Evolutionary conservation across 2,888 invertebrate genomes (phyloP), one percentile per base, ranked within the genome.

Genomic region (Podotricha telesiphe): DNA sequence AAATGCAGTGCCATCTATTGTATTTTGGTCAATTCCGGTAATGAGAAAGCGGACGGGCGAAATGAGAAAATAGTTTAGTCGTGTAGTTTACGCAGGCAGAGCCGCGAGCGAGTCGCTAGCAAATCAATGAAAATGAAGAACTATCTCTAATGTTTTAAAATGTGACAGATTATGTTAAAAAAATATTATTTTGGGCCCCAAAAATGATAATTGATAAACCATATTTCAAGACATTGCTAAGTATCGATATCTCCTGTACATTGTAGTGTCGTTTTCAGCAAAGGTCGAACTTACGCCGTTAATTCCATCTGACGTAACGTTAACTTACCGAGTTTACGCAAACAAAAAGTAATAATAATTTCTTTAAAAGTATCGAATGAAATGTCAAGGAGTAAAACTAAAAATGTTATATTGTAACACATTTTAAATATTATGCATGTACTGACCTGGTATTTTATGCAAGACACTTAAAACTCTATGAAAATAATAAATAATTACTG

Each of bases 241-340:
- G 19, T 50, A 65, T 37, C 37, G n/a, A n/a, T 42, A 42, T 6
- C 28, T 28, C 2, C 28, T 61, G 47, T 67, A 62, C 61, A 62
- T 55, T 67, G 45, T 67, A 42, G 15, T 45, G 20, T 53, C 19
- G 20, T 61, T 67, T 8, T 56, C 45, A 42, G 28, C 48, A 69
- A 71, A 75, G 77, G 78, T 76, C 72, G 75, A 76, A 76, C 74
- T 74, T 76, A 56, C 73, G 67, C 64, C 65, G 70, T 70, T 74
- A 70, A 72, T 70, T 70, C 65, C 51, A 62, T 69, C 70, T 74
- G 53, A 70, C 55, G 70, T 67, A 74, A 74, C 53, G 34, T 61
- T 58, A 64, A 61, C 50, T 58, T 70, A 69, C 65, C 15, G 17
- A 65, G 50, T 22, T 70, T 74, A 72, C 73, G 70, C 55, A 74